Base-by-base conservation (phyloP, 1,140 invertebrate genomes). In the Oncopeltus fasciatus region DNA sequence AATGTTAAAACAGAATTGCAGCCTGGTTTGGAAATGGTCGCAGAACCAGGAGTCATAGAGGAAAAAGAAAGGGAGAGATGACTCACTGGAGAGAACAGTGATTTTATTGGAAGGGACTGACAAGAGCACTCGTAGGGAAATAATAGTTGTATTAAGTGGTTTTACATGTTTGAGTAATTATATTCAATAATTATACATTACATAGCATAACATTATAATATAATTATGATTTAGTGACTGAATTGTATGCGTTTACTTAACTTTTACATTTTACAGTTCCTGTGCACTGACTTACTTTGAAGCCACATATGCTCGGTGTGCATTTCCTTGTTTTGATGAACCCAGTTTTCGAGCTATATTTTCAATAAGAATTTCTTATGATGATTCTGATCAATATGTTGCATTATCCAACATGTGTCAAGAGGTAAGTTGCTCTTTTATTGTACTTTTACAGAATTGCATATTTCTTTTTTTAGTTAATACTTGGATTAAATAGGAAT, bases 291-390 rank as follows among this genome's bases (percentile, higher is more conserved):
- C 79, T 0, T 80, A 84, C 69, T 79, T 84, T 67, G 74, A 83
- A 66, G 72, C 81, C 0, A 80, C 78, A 1, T 77, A 80, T 69
- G 82, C 82, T 12, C 68, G 82, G 9, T 70, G 76, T 56, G 80
- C 80, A n/a, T 83, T 83, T 66, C 83, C 83, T 2, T 83, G 81
- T 70, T 82, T 85, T 68, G 83, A 85, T 69, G 83, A 85, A 66
- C 83, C 83, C 2, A 71, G 69, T 2, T 68, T 82, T 24, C 84
- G 84, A 68, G 78, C 81, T 0, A 76, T 69, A 16, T 84, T 82
- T 29, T 20, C 33, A 9, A 20, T 61, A 1, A 38, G 29, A 29
- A 27, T 64, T 18, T 24, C 27, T 2, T 2, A 57, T 20, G 59
- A 60, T 18, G n/a, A 59, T 1, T 14, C 4, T 31, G 68, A 75